These are phyloP conservation scores for Alsophila aescularia DNA, from an alignment of 2,888 invertebrate genomes.

Conservation along the genomic window DNA sequence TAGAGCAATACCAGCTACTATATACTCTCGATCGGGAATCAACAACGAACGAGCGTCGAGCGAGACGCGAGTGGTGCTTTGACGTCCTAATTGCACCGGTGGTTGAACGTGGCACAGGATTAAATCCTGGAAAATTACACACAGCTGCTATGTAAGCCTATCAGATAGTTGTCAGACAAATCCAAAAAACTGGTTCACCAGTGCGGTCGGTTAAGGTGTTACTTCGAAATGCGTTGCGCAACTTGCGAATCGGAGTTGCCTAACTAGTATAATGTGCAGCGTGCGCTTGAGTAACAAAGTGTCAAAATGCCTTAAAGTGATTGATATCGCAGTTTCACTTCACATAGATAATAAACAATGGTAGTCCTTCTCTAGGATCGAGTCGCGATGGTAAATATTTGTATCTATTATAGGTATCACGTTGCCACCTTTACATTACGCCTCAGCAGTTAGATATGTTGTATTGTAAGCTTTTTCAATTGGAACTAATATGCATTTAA, in stretches of 20 bases:
- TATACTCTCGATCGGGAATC: conserved; percentile 20
- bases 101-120: conserved; percentile 8
- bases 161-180: conserved; percentile 24
- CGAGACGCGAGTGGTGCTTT: conserved; percentile 1
- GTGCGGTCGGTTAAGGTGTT: conserved; percentile 13
- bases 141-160: conserved; percentile 15
- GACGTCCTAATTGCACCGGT: conserved; percentile 11
- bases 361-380: conserved; percentile 41
- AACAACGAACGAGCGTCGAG: background rate
- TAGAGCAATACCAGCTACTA: conserved; percentile 35
- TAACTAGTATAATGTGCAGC: conserved; percentile 2
- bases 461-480: conserved; percentile 21
- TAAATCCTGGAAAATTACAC: conserved; percentile 11
- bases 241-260: conserved; percentile 25
- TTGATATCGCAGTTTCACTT: conserved; percentile 10
- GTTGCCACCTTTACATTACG: conserved; percentile 45
- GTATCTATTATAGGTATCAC: conserved; percentile 50
- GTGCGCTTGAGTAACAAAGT: conserved; percentile 26
- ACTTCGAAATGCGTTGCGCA: conserved; percentile 24
- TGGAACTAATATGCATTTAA: conserved; percentile 29
- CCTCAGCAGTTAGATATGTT: conserved; percentile 15
- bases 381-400: conserved; percentile 50
- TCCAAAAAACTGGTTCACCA: conserved; percentile 24
- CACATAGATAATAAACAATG: conserved; percentile 27
- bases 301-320: conserved; percentile 24